These are phyloP conservation scores for Aphidius ervi DNA, from an alignment of 1,140 invertebrate genomes.

Conservation along the genomic window DNA sequence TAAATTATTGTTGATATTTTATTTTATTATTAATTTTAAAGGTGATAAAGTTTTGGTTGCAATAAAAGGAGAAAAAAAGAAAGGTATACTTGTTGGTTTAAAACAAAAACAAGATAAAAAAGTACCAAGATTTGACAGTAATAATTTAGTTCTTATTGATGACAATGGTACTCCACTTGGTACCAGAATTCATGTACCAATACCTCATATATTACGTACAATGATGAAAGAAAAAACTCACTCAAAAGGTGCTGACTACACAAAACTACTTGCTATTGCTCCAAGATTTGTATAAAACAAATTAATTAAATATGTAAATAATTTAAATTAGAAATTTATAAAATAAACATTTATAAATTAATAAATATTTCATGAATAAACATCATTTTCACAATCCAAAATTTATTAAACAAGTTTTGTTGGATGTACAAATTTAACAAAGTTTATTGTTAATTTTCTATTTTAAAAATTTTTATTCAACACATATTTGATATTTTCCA, in stretches of 20 bases:
- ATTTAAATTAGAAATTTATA: not conserved
- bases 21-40: conserved; percentile 40
- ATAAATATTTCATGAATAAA: too few relatives aligned
- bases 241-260: conserved; percentile 86
- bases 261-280: conserved; percentile 90
- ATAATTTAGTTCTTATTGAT: conserved; percentile 95
- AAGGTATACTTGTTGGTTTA: conserved; percentile 89
- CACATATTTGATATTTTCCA: too few relatives aligned
- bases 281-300: conserved; percentile 80
- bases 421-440: too few relatives aligned
- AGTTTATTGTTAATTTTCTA: too few relatives aligned
- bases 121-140: conserved; percentile 91
- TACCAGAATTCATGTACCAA: conserved; percentile 89
- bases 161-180: conserved; percentile 91
- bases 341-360: conserved; percentile 11
- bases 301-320: conserved; percentile 1
- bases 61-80: conserved; percentile 94
- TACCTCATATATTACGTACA: conserved; percentile 87
- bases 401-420: too few relatives aligned
- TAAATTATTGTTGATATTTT: conserved; percentile 11
- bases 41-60: conserved; percentile 92
- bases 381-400: too few relatives aligned
- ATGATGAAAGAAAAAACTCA: conserved; percentile 78
- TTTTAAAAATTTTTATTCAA: too few relatives aligned
- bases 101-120: conserved; percentile 79